These are phyloP conservation scores for Drosophila yakuba DNA, from an alignment of 1,140 invertebrate species.

Conservation along the genomic window DNA sequence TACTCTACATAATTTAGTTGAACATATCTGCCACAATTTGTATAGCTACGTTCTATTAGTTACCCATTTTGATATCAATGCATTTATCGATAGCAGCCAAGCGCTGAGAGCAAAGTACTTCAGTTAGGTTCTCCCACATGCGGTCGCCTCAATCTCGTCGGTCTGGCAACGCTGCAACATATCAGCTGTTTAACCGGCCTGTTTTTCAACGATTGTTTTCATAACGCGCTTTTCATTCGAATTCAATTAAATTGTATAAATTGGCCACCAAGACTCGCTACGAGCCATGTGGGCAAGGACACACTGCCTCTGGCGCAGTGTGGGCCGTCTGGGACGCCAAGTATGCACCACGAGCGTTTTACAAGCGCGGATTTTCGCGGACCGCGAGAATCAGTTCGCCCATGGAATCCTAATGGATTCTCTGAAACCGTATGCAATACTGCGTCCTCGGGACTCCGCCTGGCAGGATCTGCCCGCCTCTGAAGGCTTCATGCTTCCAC, in stretches of 20 bases:
- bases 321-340: constrained; percentile 17
- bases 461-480: neutral
- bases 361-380: constrained; percentile 48
- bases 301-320: constrained; percentile 22
- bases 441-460: constrained; percentile 7
- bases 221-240: constrained; percentile 1
- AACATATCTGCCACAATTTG: too few species aligned
- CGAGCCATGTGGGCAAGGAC: constrained; percentile 31
- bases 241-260: neutral
- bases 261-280: neutral
- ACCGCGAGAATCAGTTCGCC: constrained; percentile 79
- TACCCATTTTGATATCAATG: neutral
- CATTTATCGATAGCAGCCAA: neutral
- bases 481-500: constrained; percentile 18
- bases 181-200: constrained; percentile 13
- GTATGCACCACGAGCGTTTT: constrained; percentile 7
- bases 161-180: neutral
- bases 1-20: too few species aligned
- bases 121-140: neutral
- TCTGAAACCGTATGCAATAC: constrained; percentile 71
- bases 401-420: constrained; percentile 73
- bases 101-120: neutral
- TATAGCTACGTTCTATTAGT: too few species aligned
- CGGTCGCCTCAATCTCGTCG: neutral
- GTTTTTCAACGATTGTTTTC: constrained; percentile 18